A percentile compares a stretch with the other conserved stretches of the same genome.
phyloP scores from a whole-genome alignment of 2,888 invertebrate genomes.

The Spodoptera picta region DNA sequence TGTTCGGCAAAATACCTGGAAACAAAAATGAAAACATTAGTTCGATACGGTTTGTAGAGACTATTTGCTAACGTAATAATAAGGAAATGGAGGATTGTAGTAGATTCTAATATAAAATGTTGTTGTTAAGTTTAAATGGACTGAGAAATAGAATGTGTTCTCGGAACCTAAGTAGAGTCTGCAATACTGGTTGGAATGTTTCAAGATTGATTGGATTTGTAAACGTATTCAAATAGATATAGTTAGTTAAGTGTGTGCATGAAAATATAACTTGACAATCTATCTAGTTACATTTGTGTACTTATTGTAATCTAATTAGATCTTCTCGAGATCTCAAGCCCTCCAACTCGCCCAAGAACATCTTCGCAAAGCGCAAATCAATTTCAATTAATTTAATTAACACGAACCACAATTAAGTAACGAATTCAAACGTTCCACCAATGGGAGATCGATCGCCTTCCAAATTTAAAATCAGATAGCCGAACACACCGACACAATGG shows the following conservation, averaged over 20 bases:
- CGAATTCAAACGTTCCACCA: slow-evolving; percentile 75
- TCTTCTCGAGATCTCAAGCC: background rate
- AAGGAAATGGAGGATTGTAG: slow-evolving; percentile 3
- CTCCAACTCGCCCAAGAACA: slow-evolving; percentile 26
- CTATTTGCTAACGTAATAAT: slow-evolving; percentile 38
- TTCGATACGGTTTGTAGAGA: slow-evolving; percentile 14
- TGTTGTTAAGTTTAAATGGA: slow-evolving; percentile 29
- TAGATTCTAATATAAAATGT: slow-evolving; percentile 34
- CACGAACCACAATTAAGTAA: slow-evolving; percentile 69
- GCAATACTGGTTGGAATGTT: slow-evolving; percentile 35
- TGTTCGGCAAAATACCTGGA: slow-evolving; percentile 74
- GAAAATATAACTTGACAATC: too few species aligned
- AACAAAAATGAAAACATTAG: slow-evolving; percentile 63
- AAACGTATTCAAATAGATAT: background rate
- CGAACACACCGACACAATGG: slow-evolving; percentile 82
- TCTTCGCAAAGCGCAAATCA: slow-evolving; percentile 37
- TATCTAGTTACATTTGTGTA: too few species aligned
- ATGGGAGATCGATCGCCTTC: slow-evolving; percentile 83
- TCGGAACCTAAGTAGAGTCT: slow-evolving; percentile 23
- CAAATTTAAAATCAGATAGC: slow-evolving; percentile 86
- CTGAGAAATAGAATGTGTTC: slow-evolving; percentile 37
- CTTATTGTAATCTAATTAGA: too few species aligned
- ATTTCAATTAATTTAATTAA: slow-evolving; percentile 68
- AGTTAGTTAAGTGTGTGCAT: too few species aligned
- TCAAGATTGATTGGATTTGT: slow-evolving; percentile 14